phyloP scores from a whole-genome alignment of 2,113 vertebrate genomes.

The Rhineura floridana region DNA sequence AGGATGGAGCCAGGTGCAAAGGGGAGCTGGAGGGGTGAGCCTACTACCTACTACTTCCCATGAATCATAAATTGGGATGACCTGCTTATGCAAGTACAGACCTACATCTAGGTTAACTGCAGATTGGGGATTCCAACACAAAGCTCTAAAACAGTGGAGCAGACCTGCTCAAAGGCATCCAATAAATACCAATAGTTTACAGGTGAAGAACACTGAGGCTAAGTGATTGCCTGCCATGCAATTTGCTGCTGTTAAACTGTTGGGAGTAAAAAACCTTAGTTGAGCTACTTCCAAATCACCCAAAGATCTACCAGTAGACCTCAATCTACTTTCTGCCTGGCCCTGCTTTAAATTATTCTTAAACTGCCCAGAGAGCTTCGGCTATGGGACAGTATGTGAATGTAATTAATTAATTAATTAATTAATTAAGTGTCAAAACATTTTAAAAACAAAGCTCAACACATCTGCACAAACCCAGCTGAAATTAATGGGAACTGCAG shows the following conservation, averaged over 20 bases:
- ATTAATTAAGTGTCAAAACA: neutral
- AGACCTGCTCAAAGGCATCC: neutral
- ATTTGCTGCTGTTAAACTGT: no score
- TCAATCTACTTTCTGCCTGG: no score
- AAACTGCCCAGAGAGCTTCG: no score
- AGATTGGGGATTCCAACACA: neutral
- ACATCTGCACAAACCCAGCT: neutral
- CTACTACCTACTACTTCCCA: neutral
- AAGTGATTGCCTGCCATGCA: no score
- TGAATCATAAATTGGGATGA: neutral
- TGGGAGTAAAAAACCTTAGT: no score
- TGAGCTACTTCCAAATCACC: no score
- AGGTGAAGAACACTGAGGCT: no score
- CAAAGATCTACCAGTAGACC: no score
- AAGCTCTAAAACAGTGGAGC: neutral
- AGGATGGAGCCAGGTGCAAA: neutral
- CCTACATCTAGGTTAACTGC: neutral
- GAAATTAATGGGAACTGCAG: neutral
- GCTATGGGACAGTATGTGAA: no score
- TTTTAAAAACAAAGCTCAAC: neutral
- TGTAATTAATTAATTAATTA: no score
- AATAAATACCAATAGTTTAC: no score
- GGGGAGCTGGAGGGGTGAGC: neutral
- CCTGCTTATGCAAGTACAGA: neutral
- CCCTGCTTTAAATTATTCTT: no score